Evolutionary conservation across 2,888 invertebrate genomes (phyloP).

Genomic region (Boloria selene): DNA sequence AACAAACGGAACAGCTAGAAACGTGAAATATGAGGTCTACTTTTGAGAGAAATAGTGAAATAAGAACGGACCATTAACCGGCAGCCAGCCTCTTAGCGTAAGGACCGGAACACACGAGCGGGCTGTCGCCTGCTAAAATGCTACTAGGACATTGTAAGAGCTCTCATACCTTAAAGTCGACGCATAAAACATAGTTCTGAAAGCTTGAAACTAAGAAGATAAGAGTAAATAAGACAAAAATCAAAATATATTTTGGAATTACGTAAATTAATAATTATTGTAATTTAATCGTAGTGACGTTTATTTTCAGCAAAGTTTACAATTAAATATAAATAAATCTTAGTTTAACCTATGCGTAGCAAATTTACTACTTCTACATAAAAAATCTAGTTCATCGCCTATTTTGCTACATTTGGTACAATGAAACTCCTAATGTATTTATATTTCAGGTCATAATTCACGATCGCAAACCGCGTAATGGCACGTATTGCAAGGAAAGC

Average conservation of each 20-base stretch:
- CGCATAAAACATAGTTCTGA: conserved; percentile 14
- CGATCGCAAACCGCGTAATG: conserved; percentile 75
- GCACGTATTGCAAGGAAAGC: conserved; percentile 76
- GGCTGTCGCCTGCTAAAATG: conserved; percentile 27
- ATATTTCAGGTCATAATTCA: conserved; percentile 73
- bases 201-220: background rate
- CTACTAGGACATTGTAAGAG: conserved; percentile 25
- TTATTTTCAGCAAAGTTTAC: too few relatives aligned
- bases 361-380: background rate
- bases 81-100: conserved; percentile 30
- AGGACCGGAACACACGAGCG: conserved; percentile 35
- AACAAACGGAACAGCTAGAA: conserved; percentile 11
- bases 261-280: too few relatives aligned
- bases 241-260: background rate
- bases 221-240: background rate
- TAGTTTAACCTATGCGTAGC: background rate
- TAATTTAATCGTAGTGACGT: too few relatives aligned
- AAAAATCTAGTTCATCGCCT: background rate
- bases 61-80: conserved; percentile 28
- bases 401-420: conserved; percentile 17
- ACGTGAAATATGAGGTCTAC: conserved; percentile 25
- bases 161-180: conserved; percentile 20
- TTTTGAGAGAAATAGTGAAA: conserved; percentile 26
- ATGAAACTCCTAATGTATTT: conserved; percentile 23
- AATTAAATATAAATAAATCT: background rate